Percentiles rank a stretch among this genome's conserved stretches.
phyloP scores from a whole-genome alignment of 2,888 invertebrate genomes.

The Zygogramma bicolorata region DNA sequence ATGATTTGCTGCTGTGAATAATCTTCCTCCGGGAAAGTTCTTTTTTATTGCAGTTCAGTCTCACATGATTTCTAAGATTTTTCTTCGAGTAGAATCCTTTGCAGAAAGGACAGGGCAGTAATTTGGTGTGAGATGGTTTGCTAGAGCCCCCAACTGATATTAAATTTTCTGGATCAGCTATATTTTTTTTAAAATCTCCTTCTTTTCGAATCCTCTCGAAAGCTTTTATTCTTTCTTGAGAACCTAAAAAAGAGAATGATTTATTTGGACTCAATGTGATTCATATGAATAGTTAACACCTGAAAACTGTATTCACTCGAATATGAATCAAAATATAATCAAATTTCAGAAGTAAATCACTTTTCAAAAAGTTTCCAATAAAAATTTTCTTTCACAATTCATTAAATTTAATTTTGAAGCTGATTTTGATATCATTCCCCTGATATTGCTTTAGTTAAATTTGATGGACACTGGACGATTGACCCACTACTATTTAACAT shows the following conservation, averaged over 20 bases:
- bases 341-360: too few relatives aligned
- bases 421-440: too few relatives aligned
- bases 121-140: neutral
- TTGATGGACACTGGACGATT: too few relatives aligned
- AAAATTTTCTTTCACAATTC: too few relatives aligned
- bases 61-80: neutral
- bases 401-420: too few relatives aligned
- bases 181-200: neutral
- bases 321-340: too few relatives aligned
- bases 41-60: neutral
- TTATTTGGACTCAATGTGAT: too few relatives aligned
- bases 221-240: neutral
- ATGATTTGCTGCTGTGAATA: neutral
- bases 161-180: neutral
- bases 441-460: too few relatives aligned
- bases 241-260: neutral
- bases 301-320: too few relatives aligned
- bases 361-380: too few relatives aligned
- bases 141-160: neutral
- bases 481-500: too few relatives aligned
- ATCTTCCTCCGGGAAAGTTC: neutral
- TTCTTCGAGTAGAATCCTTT: neutral
- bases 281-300: too few relatives aligned
- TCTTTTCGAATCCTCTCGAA: neutral
- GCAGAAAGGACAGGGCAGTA: neutral